Percentiles rank a stretch among this genome's conserved stretches.
Conservation (phyloP, 2,888 invertebrate species). For the Acanthoscelides obtectus region DNA sequence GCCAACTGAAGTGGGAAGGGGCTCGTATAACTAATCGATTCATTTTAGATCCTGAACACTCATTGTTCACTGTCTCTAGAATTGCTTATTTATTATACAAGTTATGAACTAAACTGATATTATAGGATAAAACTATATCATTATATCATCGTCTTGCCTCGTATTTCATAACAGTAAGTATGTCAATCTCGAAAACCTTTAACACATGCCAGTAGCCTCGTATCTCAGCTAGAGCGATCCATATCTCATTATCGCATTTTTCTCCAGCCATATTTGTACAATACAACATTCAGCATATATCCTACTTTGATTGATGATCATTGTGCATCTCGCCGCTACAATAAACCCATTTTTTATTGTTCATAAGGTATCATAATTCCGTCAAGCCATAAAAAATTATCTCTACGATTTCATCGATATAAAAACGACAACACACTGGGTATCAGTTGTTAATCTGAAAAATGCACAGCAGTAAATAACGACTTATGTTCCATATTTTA, state of each 20-base stretch:
- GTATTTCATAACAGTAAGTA: neutral
- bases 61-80: too few relatives aligned
- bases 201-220: neutral
- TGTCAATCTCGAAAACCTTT: neutral
- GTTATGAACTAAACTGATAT: too few relatives aligned
- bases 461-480: slow-evolving; percentile 10
- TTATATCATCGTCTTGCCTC: neutral
- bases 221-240: neutral
- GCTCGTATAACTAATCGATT: too few relatives aligned
- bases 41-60: too few relatives aligned
- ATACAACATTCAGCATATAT: neutral
- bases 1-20: too few relatives aligned
- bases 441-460: neutral
- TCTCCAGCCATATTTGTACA: neutral
- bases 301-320: neutral
- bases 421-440: neutral
- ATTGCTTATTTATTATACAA: too few relatives aligned
- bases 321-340: neutral
- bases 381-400: neutral
- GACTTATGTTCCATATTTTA: slow-evolving; percentile 18
- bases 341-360: neutral
- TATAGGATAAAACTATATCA: too few relatives aligned
- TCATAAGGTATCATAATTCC: neutral
- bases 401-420: neutral
- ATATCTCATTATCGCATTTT: neutral